Conservation (phyloP, 2,888 invertebrate species). For the Osmoderma eremita region DNA sequence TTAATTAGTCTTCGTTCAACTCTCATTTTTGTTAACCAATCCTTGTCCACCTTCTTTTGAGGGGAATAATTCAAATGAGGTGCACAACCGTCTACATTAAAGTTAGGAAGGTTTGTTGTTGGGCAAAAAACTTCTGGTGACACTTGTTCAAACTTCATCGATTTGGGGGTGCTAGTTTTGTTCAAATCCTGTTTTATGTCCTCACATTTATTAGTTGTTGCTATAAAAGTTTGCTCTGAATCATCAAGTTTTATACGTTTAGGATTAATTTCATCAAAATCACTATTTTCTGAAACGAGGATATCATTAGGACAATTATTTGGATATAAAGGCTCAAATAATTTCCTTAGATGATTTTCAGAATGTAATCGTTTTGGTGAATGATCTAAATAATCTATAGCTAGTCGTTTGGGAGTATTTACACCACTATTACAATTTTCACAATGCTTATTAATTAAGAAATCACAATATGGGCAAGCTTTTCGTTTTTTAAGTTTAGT, state of each 20-base stretch:
- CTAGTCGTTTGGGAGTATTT: conserved; percentile 13
- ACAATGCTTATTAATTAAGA: conserved; percentile 26
- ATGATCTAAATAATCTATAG: conserved; percentile 9
- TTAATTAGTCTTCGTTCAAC: conserved; percentile 65
- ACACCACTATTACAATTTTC: conserved; percentile 31
- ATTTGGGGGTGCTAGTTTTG: not conserved
- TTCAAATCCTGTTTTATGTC: not conserved
- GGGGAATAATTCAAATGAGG: conserved; percentile 81
- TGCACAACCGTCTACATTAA: conserved; percentile 78
- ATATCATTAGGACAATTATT: not conserved
- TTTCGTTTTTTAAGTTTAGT: conserved; percentile 22
- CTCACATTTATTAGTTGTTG: not conserved
- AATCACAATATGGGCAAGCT: conserved; percentile 21
- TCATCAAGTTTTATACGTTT: conserved; percentile 27
- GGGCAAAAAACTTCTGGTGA: conserved; percentile 56
- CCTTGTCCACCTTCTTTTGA: conserved; percentile 71
- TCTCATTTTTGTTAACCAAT: conserved; percentile 78
- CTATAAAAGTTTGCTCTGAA: not conserved
- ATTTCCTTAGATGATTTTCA: not conserved
- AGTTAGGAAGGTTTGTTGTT: conserved; percentile 79
- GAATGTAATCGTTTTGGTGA: conserved; percentile 10
- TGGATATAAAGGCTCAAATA: not conserved
- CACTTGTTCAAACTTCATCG: not conserved
- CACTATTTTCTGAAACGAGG: not conserved
- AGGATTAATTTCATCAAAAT: not conserved